These are phyloP conservation scores for Hydra vulgaris DNA, from an alignment of 30 jellyfish, hydroid and myxozoan genomes.

Conservation along the genomic window DNA sequence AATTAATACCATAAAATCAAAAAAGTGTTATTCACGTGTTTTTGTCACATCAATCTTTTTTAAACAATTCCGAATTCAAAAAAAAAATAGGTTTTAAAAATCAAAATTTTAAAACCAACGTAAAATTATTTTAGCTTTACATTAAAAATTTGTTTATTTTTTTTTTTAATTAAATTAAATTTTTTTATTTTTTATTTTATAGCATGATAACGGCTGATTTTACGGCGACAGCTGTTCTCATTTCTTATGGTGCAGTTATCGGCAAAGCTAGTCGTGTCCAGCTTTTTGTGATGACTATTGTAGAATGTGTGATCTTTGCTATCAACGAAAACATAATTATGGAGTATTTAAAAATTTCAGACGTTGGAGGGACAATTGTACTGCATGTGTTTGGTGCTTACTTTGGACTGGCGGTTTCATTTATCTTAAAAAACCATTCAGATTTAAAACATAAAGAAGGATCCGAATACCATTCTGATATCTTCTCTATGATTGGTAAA, in stretches of 20 bases:
- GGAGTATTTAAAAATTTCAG: constrained; percentile 66
- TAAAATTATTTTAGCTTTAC: too few relatives aligned
- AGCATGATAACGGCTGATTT: constrained; percentile 83
- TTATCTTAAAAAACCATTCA: constrained; percentile 35
- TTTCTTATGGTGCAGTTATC: constrained; percentile 80
- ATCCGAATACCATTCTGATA: constrained; percentile 68
- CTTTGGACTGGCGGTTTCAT: constrained; percentile 90
- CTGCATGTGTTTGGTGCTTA: constrained; percentile 90
- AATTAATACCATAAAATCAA: too few relatives aligned
- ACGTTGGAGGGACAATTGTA: constrained; percentile 93
- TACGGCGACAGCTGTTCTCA: constrained; percentile 83
- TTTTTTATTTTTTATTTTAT: not conserved
- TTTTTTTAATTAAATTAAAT: too few relatives aligned
- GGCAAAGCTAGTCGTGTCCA: constrained; percentile 93
- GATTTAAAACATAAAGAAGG: constrained; percentile 71
- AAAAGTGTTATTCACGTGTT: too few relatives aligned
- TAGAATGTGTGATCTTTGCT: constrained; percentile 61
- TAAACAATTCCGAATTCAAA: too few relatives aligned
- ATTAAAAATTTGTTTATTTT: too few relatives aligned
- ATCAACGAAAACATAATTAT: constrained; percentile 61
- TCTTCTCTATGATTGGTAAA: constrained; percentile 84
- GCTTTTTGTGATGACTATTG: constrained; percentile 56
- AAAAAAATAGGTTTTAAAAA: too few relatives aligned
- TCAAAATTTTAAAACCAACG: too few relatives aligned
- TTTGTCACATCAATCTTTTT: too few relatives aligned